These are phyloP conservation scores for Sphecodes monilicornis DNA, from an alignment of 2,888 invertebrate genomes.

Conservation along the genomic window DNA sequence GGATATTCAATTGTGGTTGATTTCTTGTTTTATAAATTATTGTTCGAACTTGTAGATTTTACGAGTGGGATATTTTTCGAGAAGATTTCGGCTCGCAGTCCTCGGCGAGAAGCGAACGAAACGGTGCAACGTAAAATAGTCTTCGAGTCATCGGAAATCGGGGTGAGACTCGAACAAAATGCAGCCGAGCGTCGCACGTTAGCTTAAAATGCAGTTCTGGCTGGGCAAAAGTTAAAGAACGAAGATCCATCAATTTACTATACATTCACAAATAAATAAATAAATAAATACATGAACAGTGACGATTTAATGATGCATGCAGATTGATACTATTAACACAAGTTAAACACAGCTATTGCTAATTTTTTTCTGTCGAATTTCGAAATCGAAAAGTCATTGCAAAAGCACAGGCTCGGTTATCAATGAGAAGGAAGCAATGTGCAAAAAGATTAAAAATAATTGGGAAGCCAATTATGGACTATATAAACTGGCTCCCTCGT, in stretches of 20 bases:
- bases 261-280: background rate
- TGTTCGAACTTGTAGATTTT: background rate
- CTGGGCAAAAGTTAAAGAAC: too few species aligned
- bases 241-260: too few species aligned
- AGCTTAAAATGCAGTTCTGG: background rate
- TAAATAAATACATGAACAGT: too few species aligned
- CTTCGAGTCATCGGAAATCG: background rate
- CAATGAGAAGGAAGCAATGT: too few species aligned
- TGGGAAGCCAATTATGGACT: too few species aligned
- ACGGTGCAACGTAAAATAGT: background rate
- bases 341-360: too few species aligned
- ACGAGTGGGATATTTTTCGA: background rate
- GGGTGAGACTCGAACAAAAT: background rate
- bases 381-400: too few species aligned
- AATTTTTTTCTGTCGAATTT: too few species aligned
- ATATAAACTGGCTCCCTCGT: too few species aligned
- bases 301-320: background rate
- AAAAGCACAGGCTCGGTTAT: too few species aligned
- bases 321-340: background rate
- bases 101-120: background rate
- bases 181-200: conserved; percentile 9
- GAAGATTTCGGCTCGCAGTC: background rate
- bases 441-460: too few species aligned
- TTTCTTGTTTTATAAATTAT: background rate
- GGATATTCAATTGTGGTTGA: too few species aligned